Evolutionary conservation across 2,797 vertebrate genomes (phyloP).

Genomic region (Caiman crocodilus): DNA sequence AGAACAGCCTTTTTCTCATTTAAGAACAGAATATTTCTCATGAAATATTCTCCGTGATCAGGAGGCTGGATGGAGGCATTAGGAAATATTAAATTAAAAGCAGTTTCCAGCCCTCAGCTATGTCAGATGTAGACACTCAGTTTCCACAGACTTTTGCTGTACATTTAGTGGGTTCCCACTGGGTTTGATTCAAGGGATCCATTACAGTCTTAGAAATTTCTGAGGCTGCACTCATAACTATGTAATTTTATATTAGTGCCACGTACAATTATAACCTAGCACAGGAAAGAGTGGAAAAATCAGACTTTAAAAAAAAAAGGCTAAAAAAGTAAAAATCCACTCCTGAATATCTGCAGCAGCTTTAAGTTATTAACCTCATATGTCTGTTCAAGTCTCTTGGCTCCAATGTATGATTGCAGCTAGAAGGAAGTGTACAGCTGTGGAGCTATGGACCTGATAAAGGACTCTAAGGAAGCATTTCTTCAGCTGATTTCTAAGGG

Average conservation of each 20-base stretch:
- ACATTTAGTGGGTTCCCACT: background rate
- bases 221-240: background rate
- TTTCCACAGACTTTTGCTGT: background rate
- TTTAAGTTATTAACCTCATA: slow-evolving; percentile 15
- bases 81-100: background rate
- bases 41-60: background rate
- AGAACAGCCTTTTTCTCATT: background rate
- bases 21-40: too few species aligned
- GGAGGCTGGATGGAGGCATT: background rate
- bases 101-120: background rate
- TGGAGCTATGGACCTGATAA: background rate
- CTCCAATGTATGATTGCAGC: background rate
- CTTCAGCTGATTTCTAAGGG: background rate
- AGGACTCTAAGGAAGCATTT: background rate
- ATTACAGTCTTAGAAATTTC: background rate
- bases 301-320: background rate
- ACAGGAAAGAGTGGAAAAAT: background rate
- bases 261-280: background rate
- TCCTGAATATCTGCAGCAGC: background rate
- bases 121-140: background rate
- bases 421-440: background rate
- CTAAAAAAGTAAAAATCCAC: background rate
- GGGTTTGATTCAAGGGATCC: background rate
- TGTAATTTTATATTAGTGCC: background rate
- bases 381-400: background rate